Conservation (phyloP, 2,888 invertebrate genomes). For the Agrotis segetum region DNA sequence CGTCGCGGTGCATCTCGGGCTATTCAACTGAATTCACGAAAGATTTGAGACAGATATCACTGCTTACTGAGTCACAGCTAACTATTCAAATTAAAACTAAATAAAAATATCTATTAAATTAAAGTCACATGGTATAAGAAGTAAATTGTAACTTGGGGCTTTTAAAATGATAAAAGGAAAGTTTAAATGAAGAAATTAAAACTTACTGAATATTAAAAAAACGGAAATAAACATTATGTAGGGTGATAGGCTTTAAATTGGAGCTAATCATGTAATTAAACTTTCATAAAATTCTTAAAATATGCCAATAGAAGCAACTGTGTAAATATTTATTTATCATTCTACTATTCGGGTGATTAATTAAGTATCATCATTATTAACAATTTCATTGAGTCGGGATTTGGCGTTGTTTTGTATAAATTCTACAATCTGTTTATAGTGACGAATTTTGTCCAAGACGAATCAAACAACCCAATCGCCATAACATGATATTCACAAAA, state of each 20-base stretch:
- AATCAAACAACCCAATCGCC: slow-evolving; percentile 35
- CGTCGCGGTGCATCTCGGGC: slow-evolving; percentile 46
- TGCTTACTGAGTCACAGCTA: slow-evolving; percentile 79
- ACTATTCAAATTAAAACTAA: slow-evolving; percentile 80
- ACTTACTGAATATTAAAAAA: slow-evolving; percentile 60
- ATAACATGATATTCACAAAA: slow-evolving; percentile 49
- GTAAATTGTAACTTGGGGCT: slow-evolving; percentile 54
- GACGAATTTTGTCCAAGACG: slow-evolving; percentile 29
- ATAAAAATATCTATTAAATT: slow-evolving; percentile 80
- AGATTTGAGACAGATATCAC: slow-evolving; percentile 76
- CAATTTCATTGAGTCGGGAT: slow-evolving; percentile 35
- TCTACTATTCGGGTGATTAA: slow-evolving; percentile 32
- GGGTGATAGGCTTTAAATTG: slow-evolving; percentile 37
- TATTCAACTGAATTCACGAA: slow-evolving; percentile 64
- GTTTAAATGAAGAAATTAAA: slow-evolving; percentile 57
- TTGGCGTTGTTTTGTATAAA: slow-evolving; percentile 34
- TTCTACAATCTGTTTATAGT: slow-evolving; percentile 31
- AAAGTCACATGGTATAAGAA: slow-evolving; percentile 67
- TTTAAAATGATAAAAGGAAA: slow-evolving; percentile 51
- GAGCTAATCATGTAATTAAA: slow-evolving; percentile 55
- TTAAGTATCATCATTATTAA: slow-evolving; percentile 52
- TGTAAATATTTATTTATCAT: slow-evolving; percentile 40
- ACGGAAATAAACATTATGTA: slow-evolving; percentile 43
- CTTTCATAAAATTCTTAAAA: slow-evolving; percentile 38
- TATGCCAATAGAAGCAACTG: slow-evolving; percentile 42